A percentile compares a stretch with the other conserved stretches of the same genome.
Conservation (phyloP, 2,888 invertebrate genomes). For the Sesamia inferens region DNA sequence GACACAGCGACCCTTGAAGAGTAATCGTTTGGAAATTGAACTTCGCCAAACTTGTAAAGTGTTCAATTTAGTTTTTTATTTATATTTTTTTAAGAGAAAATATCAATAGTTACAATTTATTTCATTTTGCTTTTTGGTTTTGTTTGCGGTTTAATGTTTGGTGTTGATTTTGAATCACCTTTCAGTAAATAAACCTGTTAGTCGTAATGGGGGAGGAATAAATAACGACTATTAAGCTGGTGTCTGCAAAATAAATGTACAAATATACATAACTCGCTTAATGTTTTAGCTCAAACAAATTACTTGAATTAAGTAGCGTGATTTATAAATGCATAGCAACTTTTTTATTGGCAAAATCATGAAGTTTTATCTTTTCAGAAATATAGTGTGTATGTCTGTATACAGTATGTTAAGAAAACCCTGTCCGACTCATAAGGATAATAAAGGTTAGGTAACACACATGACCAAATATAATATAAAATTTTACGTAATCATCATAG, state of each 20-base stretch:
- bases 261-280: not conserved
- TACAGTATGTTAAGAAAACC: too few species aligned
- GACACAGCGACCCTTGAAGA: conserved; percentile 45
- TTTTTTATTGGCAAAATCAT: not conserved
- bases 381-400: not conserved
- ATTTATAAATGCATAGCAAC: not conserved
- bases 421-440: too few species aligned
- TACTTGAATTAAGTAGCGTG: too few species aligned
- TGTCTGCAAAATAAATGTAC: conserved; percentile 8
- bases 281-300: not conserved
- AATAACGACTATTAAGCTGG: conserved; percentile 7
- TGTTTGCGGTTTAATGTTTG: conserved; percentile 15
- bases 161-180: conserved; percentile 9
- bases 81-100: conserved; percentile 23
- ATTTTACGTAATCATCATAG: too few species aligned
- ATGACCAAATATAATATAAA: too few species aligned
- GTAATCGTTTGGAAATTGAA: conserved; percentile 69
- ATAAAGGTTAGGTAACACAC: too few species aligned
- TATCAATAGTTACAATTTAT: conserved; percentile 20
- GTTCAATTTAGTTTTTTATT: conserved; percentile 50
- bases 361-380: not conserved
- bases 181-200: conserved; percentile 22
- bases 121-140: conserved; percentile 21
- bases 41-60: conserved; percentile 59
- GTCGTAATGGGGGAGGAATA: conserved; percentile 17